Evolutionary conservation across 2,113 vertebrate species (phyloP).

Genomic region (Limnothrissa miodon): DNA sequence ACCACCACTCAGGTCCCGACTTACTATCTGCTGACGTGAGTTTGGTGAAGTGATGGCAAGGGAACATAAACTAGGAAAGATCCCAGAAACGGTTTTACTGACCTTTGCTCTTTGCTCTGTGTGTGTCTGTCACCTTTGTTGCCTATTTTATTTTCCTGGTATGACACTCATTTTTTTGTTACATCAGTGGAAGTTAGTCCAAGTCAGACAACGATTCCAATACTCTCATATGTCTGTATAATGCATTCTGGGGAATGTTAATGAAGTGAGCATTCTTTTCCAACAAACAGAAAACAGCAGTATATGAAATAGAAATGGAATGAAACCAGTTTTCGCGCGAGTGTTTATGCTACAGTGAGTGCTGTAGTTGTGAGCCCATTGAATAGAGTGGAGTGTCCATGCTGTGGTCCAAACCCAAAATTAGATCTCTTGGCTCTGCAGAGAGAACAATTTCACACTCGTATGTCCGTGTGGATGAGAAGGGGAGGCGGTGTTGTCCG

Average conservation of each 20-base stretch:
- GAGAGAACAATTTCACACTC: background rate
- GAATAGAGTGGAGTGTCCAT: background rate
- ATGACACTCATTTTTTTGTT: too few species aligned
- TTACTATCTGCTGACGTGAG: background rate
- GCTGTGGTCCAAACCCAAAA: conserved; percentile 5
- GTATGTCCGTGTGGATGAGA: background rate
- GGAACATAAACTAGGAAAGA: background rate
- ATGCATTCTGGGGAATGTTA: background rate
- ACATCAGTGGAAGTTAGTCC: too few species aligned
- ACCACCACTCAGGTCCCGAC: background rate
- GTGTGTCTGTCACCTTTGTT: background rate
- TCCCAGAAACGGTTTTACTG: background rate
- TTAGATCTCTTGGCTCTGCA: conserved; percentile 6
- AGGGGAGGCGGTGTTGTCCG: background rate
- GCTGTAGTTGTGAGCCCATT: background rate
- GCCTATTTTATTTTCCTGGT: background rate
- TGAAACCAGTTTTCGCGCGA: background rate
- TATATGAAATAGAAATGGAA: background rate
- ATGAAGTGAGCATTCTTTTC: background rate
- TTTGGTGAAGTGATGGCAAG: background rate
- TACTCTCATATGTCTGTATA: background rate
- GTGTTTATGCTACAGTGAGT: too few species aligned
- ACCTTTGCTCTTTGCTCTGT: background rate
- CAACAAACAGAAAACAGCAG: background rate
- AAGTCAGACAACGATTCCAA: too few species aligned